Conservation (phyloP, 2,797 vertebrate species). For the Alauda arvensis region DNA sequence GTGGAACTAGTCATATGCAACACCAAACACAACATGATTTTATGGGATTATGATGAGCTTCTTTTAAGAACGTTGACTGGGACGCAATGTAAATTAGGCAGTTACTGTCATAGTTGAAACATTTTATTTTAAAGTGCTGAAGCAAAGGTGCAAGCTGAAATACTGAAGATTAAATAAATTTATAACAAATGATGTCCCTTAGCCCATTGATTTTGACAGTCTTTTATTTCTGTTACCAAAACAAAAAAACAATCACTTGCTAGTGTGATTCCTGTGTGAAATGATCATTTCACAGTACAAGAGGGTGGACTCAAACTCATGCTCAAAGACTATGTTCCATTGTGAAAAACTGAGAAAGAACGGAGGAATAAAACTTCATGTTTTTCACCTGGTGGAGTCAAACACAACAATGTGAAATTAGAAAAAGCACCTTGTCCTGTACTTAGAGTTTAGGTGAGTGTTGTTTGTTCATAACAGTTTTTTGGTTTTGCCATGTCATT, state of each 20-base stretch:
- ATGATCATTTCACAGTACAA: background rate
- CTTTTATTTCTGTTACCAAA: conserved; percentile 47
- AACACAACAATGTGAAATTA: conserved; percentile 45
- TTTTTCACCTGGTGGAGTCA: conserved; percentile 32
- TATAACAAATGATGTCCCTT: conserved; percentile 61
- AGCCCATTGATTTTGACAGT: conserved; percentile 66
- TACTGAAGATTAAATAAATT: conserved; percentile 72
- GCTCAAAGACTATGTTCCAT: conserved; percentile 28
- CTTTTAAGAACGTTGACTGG: conserved; percentile 55
- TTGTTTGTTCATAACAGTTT: conserved; percentile 22
- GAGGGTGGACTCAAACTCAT: conserved; percentile 30
- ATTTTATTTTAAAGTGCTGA: conserved; percentile 68
- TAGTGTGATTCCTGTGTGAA: conserved; percentile 35
- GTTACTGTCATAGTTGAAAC: conserved; percentile 59
- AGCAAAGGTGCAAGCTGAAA: conserved; percentile 68
- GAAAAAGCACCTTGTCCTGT: conserved; percentile 57
- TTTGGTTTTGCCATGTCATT: conserved; percentile 28
- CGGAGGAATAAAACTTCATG: background rate
- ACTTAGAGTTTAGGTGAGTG: conserved; percentile 61
- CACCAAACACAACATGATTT: conserved; percentile 63
- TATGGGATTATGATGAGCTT: conserved; percentile 55
- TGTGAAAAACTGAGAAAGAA: conserved; percentile 2
- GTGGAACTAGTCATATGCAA: conserved; percentile 58
- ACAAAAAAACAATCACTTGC: background rate
- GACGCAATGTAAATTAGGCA: conserved; percentile 65